Evolutionary conservation across 2,797 vertebrate genomes (phyloP).

Genomic region (Pseudocheirus occidentalis): DNA sequence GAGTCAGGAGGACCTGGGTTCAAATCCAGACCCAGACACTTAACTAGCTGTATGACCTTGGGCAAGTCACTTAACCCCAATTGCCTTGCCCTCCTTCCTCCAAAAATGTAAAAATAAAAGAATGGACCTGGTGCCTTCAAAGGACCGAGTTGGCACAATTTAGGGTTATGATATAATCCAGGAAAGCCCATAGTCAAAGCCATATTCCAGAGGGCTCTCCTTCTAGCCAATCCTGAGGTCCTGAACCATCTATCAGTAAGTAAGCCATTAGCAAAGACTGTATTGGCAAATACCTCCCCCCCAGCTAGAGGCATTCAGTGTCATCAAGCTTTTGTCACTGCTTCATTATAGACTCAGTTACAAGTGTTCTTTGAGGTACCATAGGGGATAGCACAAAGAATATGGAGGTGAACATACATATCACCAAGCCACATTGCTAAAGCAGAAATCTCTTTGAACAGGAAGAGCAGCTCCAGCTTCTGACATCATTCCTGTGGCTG

Average conservation of each 20-base stretch:
- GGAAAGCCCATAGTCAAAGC: neutral
- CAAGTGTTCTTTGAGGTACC: neutral
- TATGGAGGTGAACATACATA: neutral
- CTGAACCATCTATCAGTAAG: neutral
- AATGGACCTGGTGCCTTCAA: neutral
- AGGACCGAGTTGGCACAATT: neutral
- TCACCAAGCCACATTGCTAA: neutral
- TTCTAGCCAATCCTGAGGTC: neutral
- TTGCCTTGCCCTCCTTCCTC: too few relatives aligned
- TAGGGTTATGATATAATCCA: neutral
- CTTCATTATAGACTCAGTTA: neutral
- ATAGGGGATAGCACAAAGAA: neutral
- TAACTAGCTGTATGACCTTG: too few relatives aligned
- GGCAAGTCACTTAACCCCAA: too few relatives aligned
- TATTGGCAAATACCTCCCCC: too few relatives aligned
- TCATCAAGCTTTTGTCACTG: neutral
- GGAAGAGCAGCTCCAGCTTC: constrained; percentile 90
- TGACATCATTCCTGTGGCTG: constrained; percentile 91
- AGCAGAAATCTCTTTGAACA: constrained; percentile 70
- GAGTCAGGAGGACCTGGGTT: too few relatives aligned
- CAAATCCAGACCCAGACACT: too few relatives aligned
- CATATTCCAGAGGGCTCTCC: neutral
- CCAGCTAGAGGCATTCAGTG: neutral
- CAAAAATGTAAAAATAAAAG: neutral
- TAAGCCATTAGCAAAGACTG: neutral